Evolutionary conservation across 2,797 vertebrate genomes (phyloP).

Genomic region (Onychomys leucogaster): DNA sequence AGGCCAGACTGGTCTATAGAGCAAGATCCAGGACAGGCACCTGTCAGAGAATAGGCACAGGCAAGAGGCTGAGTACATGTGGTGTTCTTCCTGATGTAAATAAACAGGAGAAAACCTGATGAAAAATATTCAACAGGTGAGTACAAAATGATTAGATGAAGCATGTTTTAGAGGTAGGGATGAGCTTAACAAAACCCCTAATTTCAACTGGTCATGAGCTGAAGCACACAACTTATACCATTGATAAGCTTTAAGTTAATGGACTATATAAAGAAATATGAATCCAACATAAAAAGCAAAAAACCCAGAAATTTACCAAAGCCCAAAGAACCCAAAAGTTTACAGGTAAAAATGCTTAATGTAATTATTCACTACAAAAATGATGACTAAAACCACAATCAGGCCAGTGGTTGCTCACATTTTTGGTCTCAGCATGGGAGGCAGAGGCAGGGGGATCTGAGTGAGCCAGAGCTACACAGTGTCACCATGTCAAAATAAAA

Average conservation of each 20-base stretch:
- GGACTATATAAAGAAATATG: background rate
- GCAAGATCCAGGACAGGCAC: too few relatives aligned
- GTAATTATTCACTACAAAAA: background rate
- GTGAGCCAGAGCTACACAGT: background rate
- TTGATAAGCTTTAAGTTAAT: background rate
- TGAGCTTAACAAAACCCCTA: background rate
- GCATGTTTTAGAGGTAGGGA: background rate
- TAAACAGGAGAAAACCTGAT: background rate
- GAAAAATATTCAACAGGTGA: background rate
- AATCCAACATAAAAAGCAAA: background rate
- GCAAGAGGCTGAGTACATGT: background rate
- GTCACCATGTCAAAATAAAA: background rate
- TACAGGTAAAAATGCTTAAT: background rate
- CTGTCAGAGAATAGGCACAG: background rate
- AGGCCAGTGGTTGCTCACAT: background rate
- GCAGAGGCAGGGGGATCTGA: background rate
- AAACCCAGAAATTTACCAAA: background rate
- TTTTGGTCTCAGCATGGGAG: background rate
- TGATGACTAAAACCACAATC: background rate
- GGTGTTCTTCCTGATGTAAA: background rate
- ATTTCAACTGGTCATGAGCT: background rate
- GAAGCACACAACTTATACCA: background rate
- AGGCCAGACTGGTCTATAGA: too few relatives aligned
- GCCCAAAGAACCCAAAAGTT: background rate
- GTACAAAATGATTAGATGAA: background rate